Evolutionary conservation across 2,888 invertebrate genomes (phyloP).

Genomic region (Yponomeuta cagnagella): DNA sequence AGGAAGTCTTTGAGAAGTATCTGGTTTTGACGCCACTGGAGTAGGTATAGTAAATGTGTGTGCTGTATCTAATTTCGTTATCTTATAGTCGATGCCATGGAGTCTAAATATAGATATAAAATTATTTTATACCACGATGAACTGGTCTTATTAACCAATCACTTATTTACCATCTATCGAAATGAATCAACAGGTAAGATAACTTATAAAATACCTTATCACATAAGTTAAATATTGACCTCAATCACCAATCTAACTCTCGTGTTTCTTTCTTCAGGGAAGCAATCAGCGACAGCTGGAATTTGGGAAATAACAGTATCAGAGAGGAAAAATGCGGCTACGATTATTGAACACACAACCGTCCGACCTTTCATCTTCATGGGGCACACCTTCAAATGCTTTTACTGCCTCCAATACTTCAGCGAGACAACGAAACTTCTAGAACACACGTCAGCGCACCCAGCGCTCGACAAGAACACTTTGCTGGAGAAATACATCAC

Average conservation of each 20-base stretch:
- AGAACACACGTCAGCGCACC: slow-evolving; percentile 38
- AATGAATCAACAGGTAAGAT: background rate
- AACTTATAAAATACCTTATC: background rate
- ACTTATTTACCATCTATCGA: background rate
- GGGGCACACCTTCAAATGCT: slow-evolving; percentile 49
- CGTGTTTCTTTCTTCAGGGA: background rate
- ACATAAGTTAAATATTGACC: background rate
- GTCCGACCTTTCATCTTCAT: slow-evolving; percentile 47
- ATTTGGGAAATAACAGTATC: slow-evolving; percentile 48
- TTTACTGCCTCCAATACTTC: slow-evolving; percentile 42
- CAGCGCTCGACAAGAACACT: slow-evolving; percentile 23
- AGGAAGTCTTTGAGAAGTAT: no score
- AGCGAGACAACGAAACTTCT: slow-evolving; percentile 33
- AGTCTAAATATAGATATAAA: background rate
- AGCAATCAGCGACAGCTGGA: slow-evolving; percentile 22
- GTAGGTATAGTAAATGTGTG: no score
- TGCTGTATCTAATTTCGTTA: no score
- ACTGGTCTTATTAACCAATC: background rate
- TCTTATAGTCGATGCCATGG: no score
- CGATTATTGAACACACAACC: slow-evolving; percentile 41
- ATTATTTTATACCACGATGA: background rate
- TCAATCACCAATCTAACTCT: background rate
- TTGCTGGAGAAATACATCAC: slow-evolving; percentile 37
- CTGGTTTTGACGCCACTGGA: no score
- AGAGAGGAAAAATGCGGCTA: slow-evolving; percentile 45